Evolutionary conservation across 1,140 invertebrate species (phyloP), one percentile per base, ranked within the genome.

Genomic region (Papilio xuthus): DNA sequence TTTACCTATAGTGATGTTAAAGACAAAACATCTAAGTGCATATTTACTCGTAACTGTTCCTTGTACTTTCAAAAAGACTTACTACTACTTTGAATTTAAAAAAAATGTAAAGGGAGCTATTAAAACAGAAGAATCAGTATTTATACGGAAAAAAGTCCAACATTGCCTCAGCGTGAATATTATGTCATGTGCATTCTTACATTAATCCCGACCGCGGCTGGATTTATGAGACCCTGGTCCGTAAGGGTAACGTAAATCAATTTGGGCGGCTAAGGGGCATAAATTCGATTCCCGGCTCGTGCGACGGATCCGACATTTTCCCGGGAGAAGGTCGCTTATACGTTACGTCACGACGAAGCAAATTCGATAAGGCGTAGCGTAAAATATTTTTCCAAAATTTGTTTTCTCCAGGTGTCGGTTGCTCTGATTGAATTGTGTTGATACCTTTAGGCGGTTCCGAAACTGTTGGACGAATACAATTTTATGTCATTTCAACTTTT

Each of bases 281-380:
- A 91, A 92, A 92, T 91, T 91, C 88, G 91, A 91, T 91, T 90
- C 90, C 84, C 86, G 86, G 85, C 83, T 80, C 79, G 76, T 83
- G 84, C 86, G 86, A 84, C 73, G 82, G 83, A 87, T 88, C 81
- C 83, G 80, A 86, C 83, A 72, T 72, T 72, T 84, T 83, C 82
- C 82, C 81, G 84, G 82, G 86, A 85, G 86, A 89, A 87, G 83
- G 82, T 84, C 84, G 78, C 80, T 86, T 85, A 83, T 83, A 88
- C 83, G 82, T 41, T 67, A 79, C 83, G 82, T 79, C 81, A 84
- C 84, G 86, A 79, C 77, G 84, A 82, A 74, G 77, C 79, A 89
- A 90, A 92, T 89, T 87, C 79, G 84, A 90, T 92, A 84, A 86
- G 81, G 79, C 78, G 69, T 78, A 69, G 84, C 79, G 77, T 72